Conservation (phyloP, 2,888 invertebrate species). For the Phengaris arion region DNA sequence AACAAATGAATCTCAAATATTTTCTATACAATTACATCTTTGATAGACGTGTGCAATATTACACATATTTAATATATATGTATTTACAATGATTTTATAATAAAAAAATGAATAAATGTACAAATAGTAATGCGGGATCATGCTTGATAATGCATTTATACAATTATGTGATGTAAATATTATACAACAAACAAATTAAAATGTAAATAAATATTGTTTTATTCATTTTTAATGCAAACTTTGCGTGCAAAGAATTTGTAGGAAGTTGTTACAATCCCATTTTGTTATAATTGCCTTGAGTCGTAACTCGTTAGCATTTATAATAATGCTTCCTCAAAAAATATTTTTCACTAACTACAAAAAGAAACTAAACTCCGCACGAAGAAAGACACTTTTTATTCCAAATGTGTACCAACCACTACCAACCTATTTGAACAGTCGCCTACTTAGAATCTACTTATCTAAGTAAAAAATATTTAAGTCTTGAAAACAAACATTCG, state of each 20-base stretch:
- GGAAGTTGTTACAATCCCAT: slow-evolving; percentile 17
- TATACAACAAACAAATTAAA: slow-evolving; percentile 44
- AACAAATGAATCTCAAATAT: slow-evolving; percentile 4
- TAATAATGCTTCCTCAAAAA: slow-evolving; percentile 4
- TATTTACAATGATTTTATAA: background rate
- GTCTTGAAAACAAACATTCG: no score
- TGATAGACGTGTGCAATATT: slow-evolving; percentile 40
- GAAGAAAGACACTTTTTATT: no score
- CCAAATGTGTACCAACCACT: no score
- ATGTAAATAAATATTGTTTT: slow-evolving; percentile 28
- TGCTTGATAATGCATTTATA: slow-evolving; percentile 64
- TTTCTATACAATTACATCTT: background rate
- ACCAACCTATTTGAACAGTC: no score
- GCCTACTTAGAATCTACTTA: no score
- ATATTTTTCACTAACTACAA: background rate
- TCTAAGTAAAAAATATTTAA: no score
- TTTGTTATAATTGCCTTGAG: slow-evolving; percentile 18
- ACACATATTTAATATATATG: background rate
- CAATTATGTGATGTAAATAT: slow-evolving; percentile 59
- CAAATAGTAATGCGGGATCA: slow-evolving; percentile 46
- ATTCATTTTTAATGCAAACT: slow-evolving; percentile 18
- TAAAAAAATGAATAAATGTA: slow-evolving; percentile 32
- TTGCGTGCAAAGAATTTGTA: slow-evolving; percentile 3
- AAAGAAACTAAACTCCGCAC: no score
- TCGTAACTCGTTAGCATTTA: background rate